phyloP scores from a whole-genome alignment of 2,888 invertebrate species.

The Beris chalybata region DNA sequence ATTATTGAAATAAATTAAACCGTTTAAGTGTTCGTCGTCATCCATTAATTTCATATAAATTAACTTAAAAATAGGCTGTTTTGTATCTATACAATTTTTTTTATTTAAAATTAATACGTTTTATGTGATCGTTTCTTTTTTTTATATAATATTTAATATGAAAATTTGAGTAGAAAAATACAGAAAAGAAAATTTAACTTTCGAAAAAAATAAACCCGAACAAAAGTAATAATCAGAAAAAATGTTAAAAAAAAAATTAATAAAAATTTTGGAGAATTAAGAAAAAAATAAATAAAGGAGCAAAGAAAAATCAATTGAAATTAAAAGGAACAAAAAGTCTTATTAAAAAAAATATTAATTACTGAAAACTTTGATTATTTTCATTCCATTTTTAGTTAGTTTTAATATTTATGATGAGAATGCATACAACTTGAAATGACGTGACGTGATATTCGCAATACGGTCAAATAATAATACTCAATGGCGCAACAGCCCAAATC shows the following conservation, averaged over 20 bases:
- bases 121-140: conserved; percentile 1
- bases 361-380: neutral
- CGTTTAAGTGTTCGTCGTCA: no score
- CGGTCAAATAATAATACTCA: no score
- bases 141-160: neutral
- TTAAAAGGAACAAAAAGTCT: neutral
- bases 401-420: no score
- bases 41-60: neutral
- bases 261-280: neutral
- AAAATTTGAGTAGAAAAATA: conserved; percentile 1
- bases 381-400: neutral
- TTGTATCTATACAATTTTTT: conserved; percentile 1
- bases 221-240: neutral
- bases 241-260: neutral
- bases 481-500: no score
- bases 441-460: no score
- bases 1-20: neutral
- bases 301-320: conserved; percentile 1
- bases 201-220: neutral
- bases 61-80: neutral
- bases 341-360: neutral
- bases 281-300: neutral
- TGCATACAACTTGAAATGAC: no score
- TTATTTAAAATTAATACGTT: neutral
- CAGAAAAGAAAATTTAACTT: neutral